These are phyloP conservation scores for Ctenosaura bakeri DNA, from an alignment of 2,797 vertebrate species.

Conservation along the genomic window DNA sequence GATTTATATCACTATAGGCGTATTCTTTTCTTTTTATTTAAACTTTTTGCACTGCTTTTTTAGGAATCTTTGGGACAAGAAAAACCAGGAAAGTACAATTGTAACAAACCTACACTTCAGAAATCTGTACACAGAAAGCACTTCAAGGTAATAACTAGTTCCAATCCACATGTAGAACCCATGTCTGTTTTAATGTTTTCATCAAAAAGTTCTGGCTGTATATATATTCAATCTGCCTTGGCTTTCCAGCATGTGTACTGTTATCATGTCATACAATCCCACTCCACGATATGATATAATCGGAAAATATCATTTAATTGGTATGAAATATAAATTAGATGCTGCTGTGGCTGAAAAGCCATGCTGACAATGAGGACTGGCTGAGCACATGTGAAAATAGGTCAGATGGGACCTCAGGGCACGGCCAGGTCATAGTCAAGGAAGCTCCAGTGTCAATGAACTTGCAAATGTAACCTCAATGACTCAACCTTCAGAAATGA, in stretches of 20 bases:
- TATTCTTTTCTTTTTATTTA: neutral
- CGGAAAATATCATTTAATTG: too few relatives aligned
- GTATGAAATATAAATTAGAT: too few relatives aligned
- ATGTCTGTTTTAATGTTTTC: neutral
- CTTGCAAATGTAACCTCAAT: too few relatives aligned
- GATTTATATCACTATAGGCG: neutral
- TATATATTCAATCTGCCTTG: neutral
- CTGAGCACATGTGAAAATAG: too few relatives aligned
- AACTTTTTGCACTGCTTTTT: neutral
- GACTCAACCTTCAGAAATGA: too few relatives aligned
- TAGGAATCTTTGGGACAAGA: neutral
- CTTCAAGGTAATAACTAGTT: neutral
- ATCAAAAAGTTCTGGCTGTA: neutral
- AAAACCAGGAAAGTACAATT: neutral
- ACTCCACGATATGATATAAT: too few relatives aligned
- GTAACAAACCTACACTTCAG: neutral
- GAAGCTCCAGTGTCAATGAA: too few relatives aligned
- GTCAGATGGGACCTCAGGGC: too few relatives aligned
- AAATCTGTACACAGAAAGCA: neutral
- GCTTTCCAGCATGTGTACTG: neutral
- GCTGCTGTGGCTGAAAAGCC: too few relatives aligned
- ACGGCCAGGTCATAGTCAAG: too few relatives aligned
- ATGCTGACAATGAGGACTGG: too few relatives aligned
- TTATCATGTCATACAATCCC: too few relatives aligned
- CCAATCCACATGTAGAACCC: neutral